Conservation (phyloP, 35 echinoderm and acorn worm genomes). For the Apostichopus japonicus region DNA sequence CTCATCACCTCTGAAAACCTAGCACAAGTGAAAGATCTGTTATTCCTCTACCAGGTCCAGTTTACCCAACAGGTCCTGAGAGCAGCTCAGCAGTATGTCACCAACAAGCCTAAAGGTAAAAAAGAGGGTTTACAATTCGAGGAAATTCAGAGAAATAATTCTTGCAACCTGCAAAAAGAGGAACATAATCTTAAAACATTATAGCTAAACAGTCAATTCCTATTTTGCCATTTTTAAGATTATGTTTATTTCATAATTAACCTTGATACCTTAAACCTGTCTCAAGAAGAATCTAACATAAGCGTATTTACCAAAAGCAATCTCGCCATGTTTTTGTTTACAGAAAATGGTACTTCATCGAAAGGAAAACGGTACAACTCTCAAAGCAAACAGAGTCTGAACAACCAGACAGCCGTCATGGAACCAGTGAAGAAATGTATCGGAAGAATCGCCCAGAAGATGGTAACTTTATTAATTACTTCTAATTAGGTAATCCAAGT, state of each 20-base stretch:
- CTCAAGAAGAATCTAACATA: no score
- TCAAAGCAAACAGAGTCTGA: constrained; percentile 1
- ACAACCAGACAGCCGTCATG: not conserved
- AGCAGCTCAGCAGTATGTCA: constrained; percentile 31
- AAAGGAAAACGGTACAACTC: constrained; percentile 40
- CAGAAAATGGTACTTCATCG: constrained; percentile 49
- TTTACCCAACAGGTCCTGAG: constrained; percentile 26
- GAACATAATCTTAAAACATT: no score
- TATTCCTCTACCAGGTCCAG: constrained; percentile 41
- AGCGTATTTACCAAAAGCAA: no score
- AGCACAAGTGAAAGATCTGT: constrained; percentile 33
- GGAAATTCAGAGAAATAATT: no score
- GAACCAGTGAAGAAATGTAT: constrained; percentile 33
- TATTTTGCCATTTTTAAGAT: no score
- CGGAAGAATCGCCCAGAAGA: constrained; percentile 27
- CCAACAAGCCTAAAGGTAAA: constrained; percentile 49
- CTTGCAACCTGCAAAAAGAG: no score
- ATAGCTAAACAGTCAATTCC: no score
- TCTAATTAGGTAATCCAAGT: no score
- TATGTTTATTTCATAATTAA: no score
- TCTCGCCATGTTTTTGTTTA: no score
- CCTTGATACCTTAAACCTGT: no score
- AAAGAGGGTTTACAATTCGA: not conserved
- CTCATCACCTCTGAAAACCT: constrained; percentile 23
- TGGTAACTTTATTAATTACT: not conserved